These are phyloP conservation scores for Metopia argyrocephala DNA, from an alignment of 2,888 invertebrate species.

Conservation along the genomic window DNA sequence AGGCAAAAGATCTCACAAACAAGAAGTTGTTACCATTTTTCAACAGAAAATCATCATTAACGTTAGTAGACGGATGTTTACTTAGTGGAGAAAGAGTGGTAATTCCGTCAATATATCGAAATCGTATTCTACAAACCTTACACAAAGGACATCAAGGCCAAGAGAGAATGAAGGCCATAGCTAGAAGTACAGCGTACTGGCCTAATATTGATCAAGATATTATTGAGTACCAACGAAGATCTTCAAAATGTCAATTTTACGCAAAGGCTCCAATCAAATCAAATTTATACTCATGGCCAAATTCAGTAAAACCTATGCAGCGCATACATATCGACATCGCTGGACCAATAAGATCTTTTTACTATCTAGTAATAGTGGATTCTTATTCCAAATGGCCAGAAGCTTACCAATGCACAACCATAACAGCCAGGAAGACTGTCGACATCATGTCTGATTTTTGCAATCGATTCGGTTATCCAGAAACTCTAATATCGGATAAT, in stretches of 20 bases:
- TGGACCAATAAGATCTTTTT: slow-evolving; percentile 11
- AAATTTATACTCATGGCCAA: slow-evolving; percentile 50
- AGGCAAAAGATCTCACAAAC: no score
- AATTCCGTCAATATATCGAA: not conserved
- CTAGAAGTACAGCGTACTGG: slow-evolving; percentile 29
- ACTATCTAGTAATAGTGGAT: no score
- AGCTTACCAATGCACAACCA: no score
- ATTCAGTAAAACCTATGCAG: slow-evolving; percentile 58
- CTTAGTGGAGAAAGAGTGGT: no score
- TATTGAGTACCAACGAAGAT: no score
- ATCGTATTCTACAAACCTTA: slow-evolving; percentile 24
- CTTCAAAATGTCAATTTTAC: slow-evolving; percentile 26
- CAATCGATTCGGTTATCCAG: slow-evolving; percentile 31
- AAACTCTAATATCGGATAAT: slow-evolving; percentile 12
- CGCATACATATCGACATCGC: slow-evolving; percentile 54
- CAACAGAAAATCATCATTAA: no score
- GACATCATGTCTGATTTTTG: not conserved
- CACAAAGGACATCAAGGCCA: no score
- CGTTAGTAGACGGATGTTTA: no score
- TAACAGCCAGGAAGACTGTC: no score
- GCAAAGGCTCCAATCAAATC: slow-evolving; percentile 23
- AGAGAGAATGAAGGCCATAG: slow-evolving; percentile 28
- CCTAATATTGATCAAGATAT: no score
- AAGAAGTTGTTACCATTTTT: no score
- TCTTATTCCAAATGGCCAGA: no score